These are phyloP conservation scores for Piscicola geometra DNA, from an alignment of 2,888 invertebrate species.

Conservation along the genomic window DNA sequence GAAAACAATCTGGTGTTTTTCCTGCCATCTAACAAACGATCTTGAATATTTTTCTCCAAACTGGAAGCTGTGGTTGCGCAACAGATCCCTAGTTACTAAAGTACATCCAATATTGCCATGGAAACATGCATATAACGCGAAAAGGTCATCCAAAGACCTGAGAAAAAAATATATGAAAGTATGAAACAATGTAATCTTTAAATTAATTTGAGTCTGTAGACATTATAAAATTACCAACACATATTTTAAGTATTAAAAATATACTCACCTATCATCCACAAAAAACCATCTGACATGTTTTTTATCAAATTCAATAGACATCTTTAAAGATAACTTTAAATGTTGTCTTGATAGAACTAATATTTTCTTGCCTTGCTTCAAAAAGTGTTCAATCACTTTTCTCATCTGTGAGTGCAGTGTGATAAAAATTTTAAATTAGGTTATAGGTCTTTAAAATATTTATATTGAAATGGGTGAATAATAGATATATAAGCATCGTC, in stretches of 20 bases:
- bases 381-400: not conserved
- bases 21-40: slow-evolving; percentile 24
- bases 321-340: not conserved
- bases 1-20: slow-evolving; percentile 24
- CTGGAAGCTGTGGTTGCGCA: slow-evolving; percentile 5
- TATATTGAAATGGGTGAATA: no score
- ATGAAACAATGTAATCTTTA: no score
- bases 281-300: not conserved
- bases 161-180: no score
- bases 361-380: not conserved
- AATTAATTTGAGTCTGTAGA: no score
- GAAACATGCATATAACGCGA: slow-evolving; percentile 15
- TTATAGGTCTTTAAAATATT: no score
- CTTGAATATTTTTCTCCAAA: not conserved
- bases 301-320: not conserved
- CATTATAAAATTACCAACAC: no score
- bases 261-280: not conserved
- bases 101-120: slow-evolving; percentile 5
- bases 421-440: not conserved
- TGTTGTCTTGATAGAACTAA: not conserved
- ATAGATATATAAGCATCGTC: no score
- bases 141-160: slow-evolving; percentile 25
- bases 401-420: not conserved
- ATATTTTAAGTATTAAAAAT: no score
- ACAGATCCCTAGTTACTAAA: slow-evolving; percentile 18